Base-by-base conservation (phyloP, 2,888 invertebrate genomes). In the Synanthedon andrenaeformis region DNA sequence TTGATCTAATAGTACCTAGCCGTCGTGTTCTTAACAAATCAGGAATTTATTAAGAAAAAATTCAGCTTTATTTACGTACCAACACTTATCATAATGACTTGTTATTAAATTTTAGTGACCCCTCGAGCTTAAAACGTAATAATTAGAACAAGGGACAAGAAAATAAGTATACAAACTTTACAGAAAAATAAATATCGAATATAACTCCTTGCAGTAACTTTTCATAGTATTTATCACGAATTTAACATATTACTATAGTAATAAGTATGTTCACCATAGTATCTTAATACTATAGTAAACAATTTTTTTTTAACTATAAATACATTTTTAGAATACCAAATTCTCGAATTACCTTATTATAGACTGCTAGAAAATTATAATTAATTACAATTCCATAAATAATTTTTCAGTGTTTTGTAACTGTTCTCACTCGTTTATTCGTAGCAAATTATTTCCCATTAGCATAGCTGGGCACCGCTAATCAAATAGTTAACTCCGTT, bases 181-280 rank as follows among this genome's bases (percentile, higher is more conserved):
- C 60, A 64, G 65, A 70, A 63, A 62, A 73, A 66, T 69, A 14
- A 19, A 69, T 61, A 61, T 58, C 63, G 64, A 63, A 64, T 72
- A 74, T 68, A 73, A 72, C 72, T 70, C 65, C 65, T 73, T 68
- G 70, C 72, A 69, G 66, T 79, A 76, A 79, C 74, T 70, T 73
- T 67, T 65, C 66, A 63, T 65, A 70, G 70, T 63, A 53, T 74
- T 75, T 82, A 82, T 80, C 82, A 82, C 80, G 81, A 80, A 72
- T 81, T 74, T 75, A 81, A 81, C 79, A 79, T 72, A 69, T 64
- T 64, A 75, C 72, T 78, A 35, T 35, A 35, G 35, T 35, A 35
- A 35, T 35, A 35, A 35, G 35, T 35, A 35, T 35, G 35, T 35
- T 35, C 10, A 35, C 35, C 10, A 35, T 35, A 35, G 35, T 35